Evolutionary conservation across 2,113 vertebrate genomes (phyloP), one percentile per base, ranked within the genome.

Genomic region (Phocoena phocoena): DNA sequence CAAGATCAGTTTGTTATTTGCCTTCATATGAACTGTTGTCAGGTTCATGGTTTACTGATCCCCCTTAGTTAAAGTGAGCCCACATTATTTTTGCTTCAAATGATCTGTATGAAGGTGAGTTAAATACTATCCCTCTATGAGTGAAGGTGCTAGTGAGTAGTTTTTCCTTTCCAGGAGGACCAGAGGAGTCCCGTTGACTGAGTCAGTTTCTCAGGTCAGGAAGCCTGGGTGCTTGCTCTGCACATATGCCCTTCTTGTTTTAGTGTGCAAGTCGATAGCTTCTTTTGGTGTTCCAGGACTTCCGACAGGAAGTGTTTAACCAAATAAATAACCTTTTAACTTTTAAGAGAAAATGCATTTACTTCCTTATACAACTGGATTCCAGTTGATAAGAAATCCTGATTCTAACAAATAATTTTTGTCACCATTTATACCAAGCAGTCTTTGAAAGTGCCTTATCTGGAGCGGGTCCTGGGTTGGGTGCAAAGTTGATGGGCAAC

Each of bases 281-380:
- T 74, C 62, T 73, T 93, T 92, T 25, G 90, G 44, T 90, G 81
- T 88, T 70, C 41, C 58, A 77, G 17, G 28, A 83, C 65, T 55
- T 88, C 70, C 74, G 28, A 76, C 80, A 77, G 47, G 63, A 86
- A 93, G 55, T 68, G 47, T 80, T 96, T 92, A 93, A 73, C 62
- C 65, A 91, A 87, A 88, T 94, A 94, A 96, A 92, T 88, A 81
- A 96, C 55, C 65, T 68, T 81, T 97, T 94, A n/a, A 90, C 81
- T 91, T 97, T 96, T 58, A 95, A 93, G 79, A 38, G 70, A 89
- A 97, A 94, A 80, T 73, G 88, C 83, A 90, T 79, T 81, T 93
- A 85, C 68, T 74, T 91, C 28, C 13, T 33, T 73, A 53, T 83
- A 94, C 94, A 94, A 70, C 93, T 93, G 82, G 23, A 47, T 88